Conservation (phyloP, 2,797 vertebrate species). For the Helicolenus hilgendorfi region DNA sequence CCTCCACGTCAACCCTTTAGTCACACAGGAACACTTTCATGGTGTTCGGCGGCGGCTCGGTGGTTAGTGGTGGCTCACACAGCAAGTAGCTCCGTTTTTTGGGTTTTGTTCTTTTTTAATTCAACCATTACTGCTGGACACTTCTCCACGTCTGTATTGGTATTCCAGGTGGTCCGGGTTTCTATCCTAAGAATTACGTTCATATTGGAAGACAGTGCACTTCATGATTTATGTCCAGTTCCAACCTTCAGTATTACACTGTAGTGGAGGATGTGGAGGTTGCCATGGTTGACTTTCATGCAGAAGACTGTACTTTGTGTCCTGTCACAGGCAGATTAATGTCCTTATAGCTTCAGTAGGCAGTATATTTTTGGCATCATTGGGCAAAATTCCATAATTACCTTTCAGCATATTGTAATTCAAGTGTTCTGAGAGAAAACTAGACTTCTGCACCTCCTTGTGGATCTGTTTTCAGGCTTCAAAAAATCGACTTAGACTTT, state of each 20-base stretch:
- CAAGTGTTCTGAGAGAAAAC: too few species aligned
- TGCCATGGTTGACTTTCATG: neutral
- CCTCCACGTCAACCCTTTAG: slow-evolving; percentile 14
- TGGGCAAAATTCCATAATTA: too few species aligned
- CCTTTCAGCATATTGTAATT: too few species aligned
- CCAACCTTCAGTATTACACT: neutral
- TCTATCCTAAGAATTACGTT: neutral
- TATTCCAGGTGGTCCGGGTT: neutral
- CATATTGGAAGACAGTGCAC: neutral
- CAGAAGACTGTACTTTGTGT: neutral
- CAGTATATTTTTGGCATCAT: too few species aligned
- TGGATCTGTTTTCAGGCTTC: too few species aligned
- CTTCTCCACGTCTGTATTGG: neutral
- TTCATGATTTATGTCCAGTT: neutral
- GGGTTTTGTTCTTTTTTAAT: neutral
- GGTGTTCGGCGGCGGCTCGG: neutral
- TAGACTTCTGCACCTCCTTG: too few species aligned
- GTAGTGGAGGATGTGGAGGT: neutral
- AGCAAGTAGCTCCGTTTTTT: neutral
- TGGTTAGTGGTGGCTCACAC: slow-evolving; percentile 1
- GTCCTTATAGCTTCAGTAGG: neutral
- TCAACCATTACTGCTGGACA: neutral
- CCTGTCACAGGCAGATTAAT: too few species aligned
- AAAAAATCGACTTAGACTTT: too few species aligned
- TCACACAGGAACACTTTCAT: slow-evolving; percentile 22